Conservation (phyloP, 2,888 invertebrate species). For the Leptura quadrifasciata region DNA sequence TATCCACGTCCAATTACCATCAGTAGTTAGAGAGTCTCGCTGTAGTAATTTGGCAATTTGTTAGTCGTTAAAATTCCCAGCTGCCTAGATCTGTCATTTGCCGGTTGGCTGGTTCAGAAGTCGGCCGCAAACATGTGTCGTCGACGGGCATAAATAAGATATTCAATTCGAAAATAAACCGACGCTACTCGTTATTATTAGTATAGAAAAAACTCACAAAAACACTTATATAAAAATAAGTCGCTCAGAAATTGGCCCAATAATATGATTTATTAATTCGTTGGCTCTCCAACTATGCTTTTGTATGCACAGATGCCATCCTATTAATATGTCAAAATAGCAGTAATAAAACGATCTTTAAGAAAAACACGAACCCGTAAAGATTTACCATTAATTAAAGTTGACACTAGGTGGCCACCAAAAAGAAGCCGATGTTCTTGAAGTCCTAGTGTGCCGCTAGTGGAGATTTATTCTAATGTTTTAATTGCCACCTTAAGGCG, state of each 20-base stretch:
- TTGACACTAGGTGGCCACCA: neutral
- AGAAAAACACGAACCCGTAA: neutral
- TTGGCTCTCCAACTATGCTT: slow-evolving; percentile 3
- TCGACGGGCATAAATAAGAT: slow-evolving; percentile 59
- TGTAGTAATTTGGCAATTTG: slow-evolving; percentile 75
- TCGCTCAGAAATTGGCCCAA: neutral
- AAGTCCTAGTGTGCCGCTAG: too few relatives aligned
- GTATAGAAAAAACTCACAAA: slow-evolving; percentile 27
- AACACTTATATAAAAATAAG: slow-evolving; percentile 19
- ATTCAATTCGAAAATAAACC: slow-evolving; percentile 55
- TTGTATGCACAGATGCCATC: slow-evolving; percentile 11
- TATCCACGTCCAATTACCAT: slow-evolving; percentile 75
- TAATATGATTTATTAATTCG: slow-evolving; percentile 29
- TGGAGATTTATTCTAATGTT: too few relatives aligned
- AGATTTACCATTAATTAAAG: neutral
- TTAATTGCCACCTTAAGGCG: too few relatives aligned
- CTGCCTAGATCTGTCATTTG: slow-evolving; percentile 74
- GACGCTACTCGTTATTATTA: slow-evolving; percentile 49
- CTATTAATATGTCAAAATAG: slow-evolving; percentile 10
- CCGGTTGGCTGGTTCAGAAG: slow-evolving; percentile 73
- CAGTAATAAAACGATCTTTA: slow-evolving; percentile 9
- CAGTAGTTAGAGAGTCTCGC: slow-evolving; percentile 70
- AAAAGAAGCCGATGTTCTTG: neutral
- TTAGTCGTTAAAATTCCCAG: slow-evolving; percentile 76
- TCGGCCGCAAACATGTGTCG: slow-evolving; percentile 73